These are phyloP conservation scores for Carassius gibelio DNA, from an alignment of 2,113 vertebrate genomes.

Conservation along the genomic window DNA sequence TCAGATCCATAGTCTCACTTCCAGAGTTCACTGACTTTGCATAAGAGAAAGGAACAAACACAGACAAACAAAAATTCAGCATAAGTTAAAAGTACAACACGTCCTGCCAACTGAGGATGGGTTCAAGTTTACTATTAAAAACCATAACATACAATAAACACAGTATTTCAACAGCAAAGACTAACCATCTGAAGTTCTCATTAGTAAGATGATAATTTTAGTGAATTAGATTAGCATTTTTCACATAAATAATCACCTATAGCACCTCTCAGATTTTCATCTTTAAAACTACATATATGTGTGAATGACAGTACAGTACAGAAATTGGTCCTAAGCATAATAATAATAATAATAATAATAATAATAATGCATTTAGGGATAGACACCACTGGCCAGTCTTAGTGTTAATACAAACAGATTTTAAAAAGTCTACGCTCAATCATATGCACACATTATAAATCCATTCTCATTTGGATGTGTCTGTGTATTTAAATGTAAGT, in stretches of 20 bases:
- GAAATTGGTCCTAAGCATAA: neutral
- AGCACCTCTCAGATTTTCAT: constrained; percentile 4
- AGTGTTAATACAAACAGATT: neutral
- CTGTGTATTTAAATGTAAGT: neutral
- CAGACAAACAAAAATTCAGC: neutral
- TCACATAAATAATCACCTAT: neutral
- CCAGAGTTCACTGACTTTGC: neutral
- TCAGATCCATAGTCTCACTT: neutral
- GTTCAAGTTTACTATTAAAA: neutral
- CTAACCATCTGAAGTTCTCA: neutral
- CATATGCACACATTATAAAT: neutral
- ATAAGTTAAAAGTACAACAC: neutral
- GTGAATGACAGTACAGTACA: neutral
- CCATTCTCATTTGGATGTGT: neutral
- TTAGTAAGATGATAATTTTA: neutral
- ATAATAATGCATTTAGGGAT: neutral
- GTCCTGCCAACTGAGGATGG: neutral
- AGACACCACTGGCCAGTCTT: neutral
- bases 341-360: neutral
- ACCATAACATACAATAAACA: neutral
- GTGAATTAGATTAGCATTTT: neutral
- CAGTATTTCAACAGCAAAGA: neutral
- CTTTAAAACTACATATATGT: neutral
- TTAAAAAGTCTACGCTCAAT: neutral
- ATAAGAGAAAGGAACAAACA: constrained; percentile 8